Base-by-base conservation (phyloP, 2,797 vertebrate genomes). In the Denticeps clupeoides region DNA sequence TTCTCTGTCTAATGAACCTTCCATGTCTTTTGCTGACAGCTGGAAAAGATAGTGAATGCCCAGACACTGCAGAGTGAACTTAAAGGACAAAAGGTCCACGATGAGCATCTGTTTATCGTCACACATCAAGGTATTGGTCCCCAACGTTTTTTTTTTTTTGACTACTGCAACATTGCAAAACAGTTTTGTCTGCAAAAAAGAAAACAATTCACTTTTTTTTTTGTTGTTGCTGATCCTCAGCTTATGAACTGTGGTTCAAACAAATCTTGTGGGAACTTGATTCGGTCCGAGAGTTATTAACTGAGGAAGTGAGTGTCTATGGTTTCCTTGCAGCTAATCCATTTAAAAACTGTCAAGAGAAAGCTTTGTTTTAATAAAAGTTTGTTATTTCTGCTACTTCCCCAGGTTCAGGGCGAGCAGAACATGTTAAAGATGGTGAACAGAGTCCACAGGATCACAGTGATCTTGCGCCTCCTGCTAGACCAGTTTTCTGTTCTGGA, bases 61-160 rank as follows among this genome's bases (percentile, higher is more conserved):
- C 95, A 99, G 69, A 85, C 88, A 37, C 77, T 98, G 61, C 85
- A 93, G 64, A 99, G 94, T 73, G 88, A 94, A 73, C 52, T 89
- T 42, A 89, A 85, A 53, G 91, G 90, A 18, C 88, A 91, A 45
- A 96, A 87, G 82, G 93, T 98, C 62, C 95, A 99, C 0, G 95
- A 99, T 49, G 94, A 99, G 46, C 95, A 99, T 55, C 89, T 99
- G 59, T 99, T 99, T 68, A 97, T 99, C n/a, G 85, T 98, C 60
- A 98, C 92, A 0, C 95, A 98, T 67, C 93, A 99, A 88, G 89
- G 95, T 93, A 79, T 71, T 41, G 19, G 16, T n/a, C 32, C 29
- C 12, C 37, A 37, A 2, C 37, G 18, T 26, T 3, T 24, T 6
- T 13, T 12, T 3, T 19, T 1, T 3, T 38, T 19, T n/a, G n/a